A percentile compares a stretch with the other conserved stretches of the same genome.
These are phyloP conservation scores for Drosophila borealis DNA, from an alignment of 2,888 invertebrate genomes.

Conservation along the genomic window DNA sequence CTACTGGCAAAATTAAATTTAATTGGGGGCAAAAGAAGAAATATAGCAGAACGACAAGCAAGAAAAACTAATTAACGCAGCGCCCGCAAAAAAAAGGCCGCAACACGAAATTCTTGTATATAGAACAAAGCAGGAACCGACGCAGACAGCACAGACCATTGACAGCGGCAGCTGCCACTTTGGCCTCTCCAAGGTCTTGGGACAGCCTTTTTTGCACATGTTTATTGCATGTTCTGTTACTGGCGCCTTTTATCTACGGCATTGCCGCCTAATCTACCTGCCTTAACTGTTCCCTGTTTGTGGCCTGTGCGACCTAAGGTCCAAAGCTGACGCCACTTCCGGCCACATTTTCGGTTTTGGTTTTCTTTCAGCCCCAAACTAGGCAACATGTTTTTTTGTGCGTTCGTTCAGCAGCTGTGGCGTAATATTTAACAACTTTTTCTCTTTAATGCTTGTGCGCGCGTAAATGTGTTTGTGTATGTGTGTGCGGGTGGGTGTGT, in stretches of 20 bases:
- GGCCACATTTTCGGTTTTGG: constrained; percentile 55
- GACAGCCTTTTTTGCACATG: constrained; percentile 49
- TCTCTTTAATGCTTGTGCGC: constrained; percentile 15
- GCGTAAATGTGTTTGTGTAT: constrained; percentile 5
- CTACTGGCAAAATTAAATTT: constrained; percentile 59
- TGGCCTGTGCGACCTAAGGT: constrained; percentile 24
- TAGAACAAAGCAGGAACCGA: constrained; percentile 26
- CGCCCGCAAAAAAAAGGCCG: constrained; percentile 31
- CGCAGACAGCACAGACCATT: constrained; percentile 17
- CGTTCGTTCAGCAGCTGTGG: constrained; percentile 28
- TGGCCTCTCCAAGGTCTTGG: constrained; percentile 9
- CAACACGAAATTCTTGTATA: constrained; percentile 21
- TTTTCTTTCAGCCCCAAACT: constrained; percentile 62
- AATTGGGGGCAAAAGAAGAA: constrained; percentile 38
- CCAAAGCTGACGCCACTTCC: constrained; percentile 61
- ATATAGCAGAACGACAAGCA: constrained; percentile 24
- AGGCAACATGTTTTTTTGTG: constrained; percentile 56
- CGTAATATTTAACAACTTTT: constrained; percentile 50
- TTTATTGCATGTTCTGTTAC: constrained; percentile 69
- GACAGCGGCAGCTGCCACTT: constrained; percentile 40
- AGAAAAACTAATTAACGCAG: constrained; percentile 69
- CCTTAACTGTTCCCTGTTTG: constrained; percentile 45
- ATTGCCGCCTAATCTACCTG: constrained; percentile 54
- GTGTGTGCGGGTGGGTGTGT: constrained; percentile 17
- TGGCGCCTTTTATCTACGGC: constrained; percentile 56